Percentiles rank a stretch among this genome's conserved stretches.
These are phyloP conservation scores for Tachina fera DNA, from an alignment of 2,888 invertebrate genomes.

Conservation along the genomic window DNA sequence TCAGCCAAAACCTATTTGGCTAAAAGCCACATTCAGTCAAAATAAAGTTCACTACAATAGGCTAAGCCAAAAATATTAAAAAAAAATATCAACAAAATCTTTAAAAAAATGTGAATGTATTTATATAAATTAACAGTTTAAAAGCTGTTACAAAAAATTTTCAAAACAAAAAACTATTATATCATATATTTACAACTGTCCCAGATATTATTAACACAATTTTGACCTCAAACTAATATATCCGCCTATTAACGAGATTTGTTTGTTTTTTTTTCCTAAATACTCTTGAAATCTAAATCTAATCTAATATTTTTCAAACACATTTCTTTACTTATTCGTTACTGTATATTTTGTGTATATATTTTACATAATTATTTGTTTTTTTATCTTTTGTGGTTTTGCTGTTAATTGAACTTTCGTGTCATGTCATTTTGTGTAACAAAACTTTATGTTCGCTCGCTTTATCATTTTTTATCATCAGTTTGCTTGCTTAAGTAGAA, in stretches of 20 bases:
- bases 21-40: slow-evolving; percentile 50
- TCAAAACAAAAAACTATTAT: not conserved
- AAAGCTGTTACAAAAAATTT: not conserved
- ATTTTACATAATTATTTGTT: slow-evolving; percentile 17
- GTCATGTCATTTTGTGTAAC: slow-evolving; percentile 54
- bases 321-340: slow-evolving; percentile 1
- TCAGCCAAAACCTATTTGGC: slow-evolving; percentile 67
- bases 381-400: slow-evolving; percentile 5
- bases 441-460: slow-evolving; percentile 26
- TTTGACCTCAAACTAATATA: slow-evolving; percentile 37
- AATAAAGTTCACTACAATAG: not conserved
- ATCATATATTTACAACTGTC: slow-evolving; percentile 31
- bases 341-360: not conserved
- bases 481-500: slow-evolving; percentile 42
- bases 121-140: not conserved
- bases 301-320: slow-evolving; percentile 18
- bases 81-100: not conserved
- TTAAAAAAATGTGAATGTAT: not conserved
- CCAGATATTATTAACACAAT: slow-evolving; percentile 26
- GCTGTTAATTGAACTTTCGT: slow-evolving; percentile 65
- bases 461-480: slow-evolving; percentile 50
- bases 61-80: slow-evolving; percentile 8
- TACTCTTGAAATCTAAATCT: not conserved
- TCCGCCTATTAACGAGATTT: slow-evolving; percentile 19
- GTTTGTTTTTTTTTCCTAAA: not conserved